A percentile compares a stretch with the other conserved stretches of the same genome.
phyloP scores from a whole-genome alignment of 2,888 invertebrate species.

The Trichopoda pennipes region DNA sequence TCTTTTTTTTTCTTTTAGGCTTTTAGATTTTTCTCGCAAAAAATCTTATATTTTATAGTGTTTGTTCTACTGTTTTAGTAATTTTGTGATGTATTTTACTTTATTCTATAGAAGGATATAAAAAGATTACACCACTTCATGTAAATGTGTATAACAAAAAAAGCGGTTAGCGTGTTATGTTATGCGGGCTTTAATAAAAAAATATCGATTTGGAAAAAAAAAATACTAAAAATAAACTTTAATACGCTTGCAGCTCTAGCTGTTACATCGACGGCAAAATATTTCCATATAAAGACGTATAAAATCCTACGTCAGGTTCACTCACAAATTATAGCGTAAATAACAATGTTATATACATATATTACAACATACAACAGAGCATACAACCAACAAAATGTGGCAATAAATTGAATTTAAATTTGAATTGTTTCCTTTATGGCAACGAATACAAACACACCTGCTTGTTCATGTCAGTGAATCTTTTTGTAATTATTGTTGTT shows the following conservation, averaged over 20 bases:
- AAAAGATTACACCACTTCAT: constrained; percentile 15
- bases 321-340: constrained; percentile 71
- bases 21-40: too few relatives aligned
- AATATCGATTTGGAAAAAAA: constrained; percentile 6
- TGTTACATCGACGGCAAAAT: constrained; percentile 14
- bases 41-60: too few relatives aligned
- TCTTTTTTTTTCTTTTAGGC: too few relatives aligned
- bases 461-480: constrained; percentile 35
- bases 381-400: constrained; percentile 50
- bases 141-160: constrained; percentile 2
- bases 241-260: constrained; percentile 39
- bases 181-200: constrained; percentile 54
- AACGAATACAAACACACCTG: constrained; percentile 57
- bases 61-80: too few relatives aligned
- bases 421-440: constrained; percentile 54
- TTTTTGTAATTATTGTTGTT: constrained; percentile 25
- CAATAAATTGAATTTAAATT: constrained; percentile 58
- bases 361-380: constrained; percentile 43
- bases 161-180: constrained; percentile 56
- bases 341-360: constrained; percentile 71
- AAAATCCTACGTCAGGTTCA: constrained; percentile 68
- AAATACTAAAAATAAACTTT: constrained; percentile 37
- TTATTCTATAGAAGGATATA: not conserved
- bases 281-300: constrained; percentile 13
- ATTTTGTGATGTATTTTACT: not conserved